Evolutionary conservation across 2,113 vertebrate species (phyloP), one percentile per base, ranked within the genome.

Genomic region (Tachysurus fulvidraco): DNA sequence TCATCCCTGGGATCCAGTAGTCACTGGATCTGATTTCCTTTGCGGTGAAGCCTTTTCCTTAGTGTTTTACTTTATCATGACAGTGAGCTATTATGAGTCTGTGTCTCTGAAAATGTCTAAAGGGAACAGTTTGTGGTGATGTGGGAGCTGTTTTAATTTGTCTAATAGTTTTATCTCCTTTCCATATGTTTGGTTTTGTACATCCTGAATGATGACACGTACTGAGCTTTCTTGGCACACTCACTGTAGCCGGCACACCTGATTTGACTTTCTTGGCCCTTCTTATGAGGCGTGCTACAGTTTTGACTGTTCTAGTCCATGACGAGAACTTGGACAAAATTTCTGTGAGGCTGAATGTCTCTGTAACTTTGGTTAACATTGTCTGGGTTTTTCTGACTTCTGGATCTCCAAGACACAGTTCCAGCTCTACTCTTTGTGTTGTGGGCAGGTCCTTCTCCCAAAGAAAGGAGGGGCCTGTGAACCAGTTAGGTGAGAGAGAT

Each of bases 381-480:
- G n/a, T n/a, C n/a, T 84, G 82, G 17, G 36, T 25, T 23, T 52
- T 52, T 83, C 14, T 64, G n/a, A 83, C 16, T 23, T 88, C 82
- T 46, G 82, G 82, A 79, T 88, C 81, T 59, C 82, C 81, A 11
- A 80, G 13, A 6, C 9, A 8, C 46, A 84, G 30, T 5, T 69
- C 73, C 12, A n/a, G 55, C 36, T 55, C 17, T 17, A 59, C 46
- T 36, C 67, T 25, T 79, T 25, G 10, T 36, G 23, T 9, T 9
- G 21, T 30, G 36, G 50, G 52, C 19, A 87, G 17, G 21, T 76
- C 81, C 4, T 23, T 87, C 9, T 87, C 57, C 69, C 81, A 87
- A 4, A 87, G 23, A 25, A 64, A n/a, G 1, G 23, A 1, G 60
- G 23, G 60, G 25, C 60, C 60, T 0, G 23, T n/a, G 28, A 88